A percentile compares a stretch with the other conserved stretches of the same genome.
These are phyloP conservation scores for Neoseiulus cucumeris DNA, from an alignment of 1,140 invertebrate genomes.

Conservation along the genomic window DNA sequence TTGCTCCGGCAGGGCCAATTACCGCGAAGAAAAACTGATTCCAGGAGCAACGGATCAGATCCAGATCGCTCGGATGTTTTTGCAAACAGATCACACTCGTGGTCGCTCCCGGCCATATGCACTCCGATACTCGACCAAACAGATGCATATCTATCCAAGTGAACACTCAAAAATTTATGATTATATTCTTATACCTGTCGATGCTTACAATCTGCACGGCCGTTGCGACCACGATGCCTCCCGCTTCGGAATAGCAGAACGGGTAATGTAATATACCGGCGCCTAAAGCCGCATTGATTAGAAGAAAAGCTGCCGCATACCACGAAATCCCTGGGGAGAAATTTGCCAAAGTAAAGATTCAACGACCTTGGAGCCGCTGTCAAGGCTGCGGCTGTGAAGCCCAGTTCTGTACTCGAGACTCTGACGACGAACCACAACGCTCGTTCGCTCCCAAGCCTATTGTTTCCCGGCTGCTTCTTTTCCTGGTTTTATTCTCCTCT, in stretches of 20 bases:
- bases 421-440: too few relatives aligned
- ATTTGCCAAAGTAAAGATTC: too few relatives aligned
- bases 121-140: neutral
- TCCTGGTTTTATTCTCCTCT: too few relatives aligned
- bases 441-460: too few relatives aligned
- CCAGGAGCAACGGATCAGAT: neutral
- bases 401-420: too few relatives aligned
- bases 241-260: conserved; percentile 40
- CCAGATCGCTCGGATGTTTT: neutral
- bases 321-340: conserved; percentile 29
- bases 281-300: conserved; percentile 45
- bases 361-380: too few relatives aligned
- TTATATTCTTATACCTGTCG: neutral
- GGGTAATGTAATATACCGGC: conserved; percentile 47
- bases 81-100: neutral
- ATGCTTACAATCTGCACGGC: conserved; percentile 34
- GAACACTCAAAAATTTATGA: neutral
- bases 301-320: conserved; percentile 38
- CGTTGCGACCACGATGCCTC: conserved; percentile 37
- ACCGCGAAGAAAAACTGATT: neutral
- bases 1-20: too few relatives aligned
- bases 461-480: too few relatives aligned
- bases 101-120: neutral
- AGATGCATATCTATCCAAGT: neutral
- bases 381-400: too few relatives aligned